Conservation (phyloP, 2,113 vertebrate species). For the Heteronetta atricapilla region DNA sequence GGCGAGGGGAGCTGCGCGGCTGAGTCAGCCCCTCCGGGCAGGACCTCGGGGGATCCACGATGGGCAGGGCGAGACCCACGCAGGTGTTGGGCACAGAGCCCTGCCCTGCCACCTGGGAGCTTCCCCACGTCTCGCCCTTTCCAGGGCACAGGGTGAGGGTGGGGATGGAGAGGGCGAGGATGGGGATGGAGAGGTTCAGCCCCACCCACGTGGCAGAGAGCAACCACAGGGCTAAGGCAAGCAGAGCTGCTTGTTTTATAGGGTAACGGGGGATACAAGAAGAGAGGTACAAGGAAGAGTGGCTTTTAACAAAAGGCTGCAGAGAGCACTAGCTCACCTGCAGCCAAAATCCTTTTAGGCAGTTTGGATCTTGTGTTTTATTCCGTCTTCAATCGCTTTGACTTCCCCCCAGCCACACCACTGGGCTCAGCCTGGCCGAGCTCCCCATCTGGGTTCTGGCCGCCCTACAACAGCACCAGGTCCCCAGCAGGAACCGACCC, state of each 20-base stretch:
- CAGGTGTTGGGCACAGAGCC: fast-evolving
- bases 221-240: neutral
- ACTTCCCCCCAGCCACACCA: neutral
- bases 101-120: neutral
- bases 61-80: too few species aligned
- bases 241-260: neutral
- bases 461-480: neutral
- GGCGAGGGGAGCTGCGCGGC: neutral
- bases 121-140: neutral
- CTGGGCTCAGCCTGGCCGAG: neutral
- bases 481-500: neutral
- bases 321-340: neutral
- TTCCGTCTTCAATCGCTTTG: neutral
- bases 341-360: neutral
- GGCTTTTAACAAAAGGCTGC: neutral
- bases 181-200: fast-evolving
- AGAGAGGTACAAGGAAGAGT: neutral
- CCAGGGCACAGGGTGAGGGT: neutral
- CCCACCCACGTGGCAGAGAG: neutral
- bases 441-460: neutral
- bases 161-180: neutral
- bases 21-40: slow-evolving; percentile 10
- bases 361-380: neutral
- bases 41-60: neutral
- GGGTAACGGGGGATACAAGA: neutral